phyloP scores from a whole-genome alignment of 1,140 invertebrate genomes.

The Camponotus pennsylvanicus region DNA sequence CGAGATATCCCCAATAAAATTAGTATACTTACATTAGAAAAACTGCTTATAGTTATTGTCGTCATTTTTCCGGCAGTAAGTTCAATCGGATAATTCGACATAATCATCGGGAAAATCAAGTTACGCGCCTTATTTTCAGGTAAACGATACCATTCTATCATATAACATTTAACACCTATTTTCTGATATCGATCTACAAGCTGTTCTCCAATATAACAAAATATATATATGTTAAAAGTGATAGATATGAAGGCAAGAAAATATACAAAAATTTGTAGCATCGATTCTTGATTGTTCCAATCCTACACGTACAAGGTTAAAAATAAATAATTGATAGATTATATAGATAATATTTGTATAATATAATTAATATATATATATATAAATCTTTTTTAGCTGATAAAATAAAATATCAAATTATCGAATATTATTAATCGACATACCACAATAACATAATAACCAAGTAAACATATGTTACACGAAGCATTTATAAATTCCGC shows the following conservation, averaged over 20 bases:
- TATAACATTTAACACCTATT: conserved; percentile 1
- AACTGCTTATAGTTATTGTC: conserved; percentile 26
- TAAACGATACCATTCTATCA: conserved; percentile 12
- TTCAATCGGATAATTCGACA: conserved; percentile 14
- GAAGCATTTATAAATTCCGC: conserved; percentile 16
- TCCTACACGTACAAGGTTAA: background rate
- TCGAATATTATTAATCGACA: background rate
- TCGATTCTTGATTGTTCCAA: conserved; percentile 6
- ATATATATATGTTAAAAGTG: conserved; percentile 28
- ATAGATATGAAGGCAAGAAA: conserved; percentile 21
- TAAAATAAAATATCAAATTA: background rate
- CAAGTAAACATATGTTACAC: conserved; percentile 18
- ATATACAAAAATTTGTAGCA: conserved; percentile 23
- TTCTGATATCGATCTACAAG: background rate
- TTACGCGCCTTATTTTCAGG: background rate
- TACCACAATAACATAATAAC: conserved; percentile 3
- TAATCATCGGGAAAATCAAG: background rate
- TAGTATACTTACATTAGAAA: conserved; percentile 11
- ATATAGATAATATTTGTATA: too few species aligned
- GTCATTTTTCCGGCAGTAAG: conserved; percentile 30
- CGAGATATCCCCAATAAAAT: background rate
- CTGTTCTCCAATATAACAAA: conserved; percentile 25
- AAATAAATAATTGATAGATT: background rate
- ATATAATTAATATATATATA: too few species aligned
- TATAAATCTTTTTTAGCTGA: background rate